These are phyloP conservation scores for Ypsolopha scabrella DNA, from an alignment of 2,888 invertebrate species.

Conservation along the genomic window DNA sequence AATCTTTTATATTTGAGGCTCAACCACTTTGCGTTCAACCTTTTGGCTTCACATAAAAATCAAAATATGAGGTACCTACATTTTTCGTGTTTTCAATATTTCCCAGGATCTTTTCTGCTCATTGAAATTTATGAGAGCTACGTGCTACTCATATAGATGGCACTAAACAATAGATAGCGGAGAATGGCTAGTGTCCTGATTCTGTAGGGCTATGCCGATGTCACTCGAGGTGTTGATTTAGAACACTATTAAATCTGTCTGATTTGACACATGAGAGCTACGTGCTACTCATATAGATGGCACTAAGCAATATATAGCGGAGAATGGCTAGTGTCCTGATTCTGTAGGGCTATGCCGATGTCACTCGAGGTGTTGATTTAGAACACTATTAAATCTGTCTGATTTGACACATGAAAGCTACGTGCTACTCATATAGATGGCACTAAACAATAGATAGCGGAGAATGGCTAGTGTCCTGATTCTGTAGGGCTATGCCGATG, in stretches of 20 bases:
- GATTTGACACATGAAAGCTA: conserved; percentile 13
- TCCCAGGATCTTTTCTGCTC: conserved; percentile 16
- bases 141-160: conserved; percentile 15
- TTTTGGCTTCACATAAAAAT: too few relatives aligned
- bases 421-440: conserved; percentile 15
- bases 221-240: not conserved
- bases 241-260: not conserved
- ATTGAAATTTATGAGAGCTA: conserved; percentile 20
- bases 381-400: not conserved
- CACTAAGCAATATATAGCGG: not conserved
- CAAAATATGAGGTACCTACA: conserved; percentile 11
- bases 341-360: not conserved
- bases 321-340: not conserved
- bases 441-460: not conserved
- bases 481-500: not conserved
- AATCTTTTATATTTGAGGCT: too few relatives aligned
- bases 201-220: not conserved
- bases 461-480: not conserved
- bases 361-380: not conserved
- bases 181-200: not conserved
- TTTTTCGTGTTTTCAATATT: conserved; percentile 21
- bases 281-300: conserved; percentile 15
- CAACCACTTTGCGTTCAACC: too few relatives aligned
- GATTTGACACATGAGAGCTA: conserved; percentile 13
- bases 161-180: not conserved